Evolutionary conservation across 2,888 invertebrate genomes (phyloP).

Genomic region (Apoda limacodes): DNA sequence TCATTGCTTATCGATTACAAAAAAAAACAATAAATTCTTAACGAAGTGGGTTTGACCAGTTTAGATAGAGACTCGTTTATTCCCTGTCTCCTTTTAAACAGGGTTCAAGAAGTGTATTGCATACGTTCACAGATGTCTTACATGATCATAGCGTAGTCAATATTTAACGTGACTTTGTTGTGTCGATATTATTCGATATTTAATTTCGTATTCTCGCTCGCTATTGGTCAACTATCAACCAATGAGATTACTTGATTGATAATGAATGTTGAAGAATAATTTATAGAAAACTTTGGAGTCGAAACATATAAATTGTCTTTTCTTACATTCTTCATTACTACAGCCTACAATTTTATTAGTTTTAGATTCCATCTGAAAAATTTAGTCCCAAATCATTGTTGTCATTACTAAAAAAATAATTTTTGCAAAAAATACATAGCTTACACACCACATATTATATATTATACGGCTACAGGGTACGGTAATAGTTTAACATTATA

Average conservation of each 20-base stretch:
- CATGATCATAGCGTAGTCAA: too few relatives aligned
- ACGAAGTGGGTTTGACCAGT: constrained; percentile 15
- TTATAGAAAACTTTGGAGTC: constrained; percentile 33
- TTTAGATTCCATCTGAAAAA: too few relatives aligned
- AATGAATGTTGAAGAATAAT: constrained; percentile 32
- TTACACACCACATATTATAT: too few relatives aligned
- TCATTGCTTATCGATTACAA: constrained; percentile 9
- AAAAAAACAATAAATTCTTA: constrained; percentile 20
- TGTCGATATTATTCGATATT: constrained; percentile 24
- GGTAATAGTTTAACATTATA: too few relatives aligned
- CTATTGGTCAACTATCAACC: constrained; percentile 43
- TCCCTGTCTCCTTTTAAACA: constrained; percentile 11
- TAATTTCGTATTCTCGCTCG: constrained; percentile 26
- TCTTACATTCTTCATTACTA: too few relatives aligned
- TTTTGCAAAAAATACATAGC: too few relatives aligned
- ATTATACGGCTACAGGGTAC: too few relatives aligned
- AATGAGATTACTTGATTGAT: constrained; percentile 43
- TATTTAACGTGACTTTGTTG: constrained; percentile 28
- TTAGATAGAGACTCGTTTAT: constrained; percentile 20
- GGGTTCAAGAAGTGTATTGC: constrained; percentile 19
- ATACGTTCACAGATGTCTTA: too few relatives aligned
- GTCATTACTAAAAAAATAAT: too few relatives aligned
- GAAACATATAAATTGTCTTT: constrained; percentile 27
- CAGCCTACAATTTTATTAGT: too few relatives aligned
- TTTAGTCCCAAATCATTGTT: too few relatives aligned